phyloP scores from a whole-genome alignment of 2,797 vertebrate genomes.

The Kryptolebias ocellatus region DNA sequence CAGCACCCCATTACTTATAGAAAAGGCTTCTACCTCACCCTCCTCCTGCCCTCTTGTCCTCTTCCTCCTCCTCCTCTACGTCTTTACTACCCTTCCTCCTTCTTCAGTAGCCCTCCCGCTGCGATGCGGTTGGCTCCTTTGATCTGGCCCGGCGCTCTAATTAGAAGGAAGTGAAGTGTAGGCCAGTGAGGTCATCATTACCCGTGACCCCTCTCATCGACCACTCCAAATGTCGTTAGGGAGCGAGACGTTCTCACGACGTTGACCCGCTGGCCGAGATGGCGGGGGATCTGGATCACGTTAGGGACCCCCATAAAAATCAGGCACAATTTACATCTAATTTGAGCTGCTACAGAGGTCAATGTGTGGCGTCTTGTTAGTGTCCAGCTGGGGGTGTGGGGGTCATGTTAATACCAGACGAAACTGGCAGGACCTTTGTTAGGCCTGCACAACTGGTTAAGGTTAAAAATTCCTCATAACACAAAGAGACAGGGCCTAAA shows the following conservation, averaged over 20 bases:
- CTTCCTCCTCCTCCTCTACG: conserved; percentile 50
- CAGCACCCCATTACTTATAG: conserved; percentile 75
- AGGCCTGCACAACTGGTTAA: conserved; percentile 46
- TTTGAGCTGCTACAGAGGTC: conserved; percentile 81
- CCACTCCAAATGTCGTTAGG: conserved; percentile 90
- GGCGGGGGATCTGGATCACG: conserved; percentile 86
- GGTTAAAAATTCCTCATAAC: conserved; percentile 66
- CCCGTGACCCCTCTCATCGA: conserved; percentile 87
- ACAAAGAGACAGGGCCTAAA: conserved; percentile 36
- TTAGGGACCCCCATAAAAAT: conserved; percentile 86
- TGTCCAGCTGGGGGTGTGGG: conserved; percentile 56
- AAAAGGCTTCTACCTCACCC: conserved; percentile 68
- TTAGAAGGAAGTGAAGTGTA: conserved; percentile 99
- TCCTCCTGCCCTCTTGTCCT: conserved; percentile 77
- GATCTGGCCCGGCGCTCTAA: conserved; percentile 94
- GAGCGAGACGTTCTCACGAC: conserved; percentile 88
- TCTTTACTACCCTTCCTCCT: conserved; percentile 82
- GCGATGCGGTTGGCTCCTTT: conserved; percentile 90
- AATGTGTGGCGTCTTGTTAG: conserved; percentile 76
- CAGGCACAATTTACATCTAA: conserved; percentile 83
- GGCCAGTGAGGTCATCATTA: conserved; percentile 94
- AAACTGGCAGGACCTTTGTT: conserved; percentile 57
- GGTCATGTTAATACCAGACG: conserved; percentile 53
- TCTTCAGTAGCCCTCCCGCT: conserved; percentile 90
- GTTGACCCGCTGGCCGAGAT: conserved; percentile 73